Conservation (phyloP, 2,797 vertebrate species). For the Acanthurus lineatus region DNA sequence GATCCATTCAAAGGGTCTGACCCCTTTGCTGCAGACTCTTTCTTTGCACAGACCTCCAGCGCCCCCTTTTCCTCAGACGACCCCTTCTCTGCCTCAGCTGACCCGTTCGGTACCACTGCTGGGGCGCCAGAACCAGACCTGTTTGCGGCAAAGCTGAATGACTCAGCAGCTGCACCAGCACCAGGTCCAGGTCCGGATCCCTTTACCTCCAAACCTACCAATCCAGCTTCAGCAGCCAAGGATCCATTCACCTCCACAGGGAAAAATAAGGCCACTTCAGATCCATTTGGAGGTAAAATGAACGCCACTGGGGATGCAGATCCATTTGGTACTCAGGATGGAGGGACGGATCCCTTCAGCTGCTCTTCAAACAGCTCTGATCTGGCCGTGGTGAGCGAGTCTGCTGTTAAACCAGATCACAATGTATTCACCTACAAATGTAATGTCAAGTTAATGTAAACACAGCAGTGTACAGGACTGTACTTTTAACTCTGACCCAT, state of each 20-base stretch:
- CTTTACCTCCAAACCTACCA: conserved; percentile 70
- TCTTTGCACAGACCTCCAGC: conserved; percentile 90
- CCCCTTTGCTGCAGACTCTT: conserved; percentile 94
- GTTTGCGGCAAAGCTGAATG: conserved; percentile 76
- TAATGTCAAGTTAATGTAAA: background rate
- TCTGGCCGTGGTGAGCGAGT: conserved; percentile 75
- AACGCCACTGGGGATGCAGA: conserved; percentile 69
- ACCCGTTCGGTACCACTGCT: conserved; percentile 78
- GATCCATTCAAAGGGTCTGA: conserved; percentile 98
- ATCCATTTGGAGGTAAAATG: conserved; percentile 74
- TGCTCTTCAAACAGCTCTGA: conserved; percentile 67
- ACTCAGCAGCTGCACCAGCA: conserved; percentile 52
- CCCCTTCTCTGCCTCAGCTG: conserved; percentile 87
- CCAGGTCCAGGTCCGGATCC: conserved; percentile 69
- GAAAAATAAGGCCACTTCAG: conserved; percentile 37
- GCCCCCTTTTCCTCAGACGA: conserved; percentile 88
- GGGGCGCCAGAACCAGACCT: conserved; percentile 77
- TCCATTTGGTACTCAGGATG: conserved; percentile 81
- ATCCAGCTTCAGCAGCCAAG: conserved; percentile 46
- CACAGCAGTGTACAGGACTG: too few relatives aligned
- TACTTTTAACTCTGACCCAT: too few relatives aligned
- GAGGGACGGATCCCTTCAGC: conserved; percentile 81
- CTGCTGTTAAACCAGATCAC: background rate
- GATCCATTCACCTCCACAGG: conserved; percentile 76
- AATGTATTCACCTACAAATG: background rate